phyloP scores from a whole-genome alignment of 2,113 vertebrate genomes.

The Sylvia atricapilla region DNA sequence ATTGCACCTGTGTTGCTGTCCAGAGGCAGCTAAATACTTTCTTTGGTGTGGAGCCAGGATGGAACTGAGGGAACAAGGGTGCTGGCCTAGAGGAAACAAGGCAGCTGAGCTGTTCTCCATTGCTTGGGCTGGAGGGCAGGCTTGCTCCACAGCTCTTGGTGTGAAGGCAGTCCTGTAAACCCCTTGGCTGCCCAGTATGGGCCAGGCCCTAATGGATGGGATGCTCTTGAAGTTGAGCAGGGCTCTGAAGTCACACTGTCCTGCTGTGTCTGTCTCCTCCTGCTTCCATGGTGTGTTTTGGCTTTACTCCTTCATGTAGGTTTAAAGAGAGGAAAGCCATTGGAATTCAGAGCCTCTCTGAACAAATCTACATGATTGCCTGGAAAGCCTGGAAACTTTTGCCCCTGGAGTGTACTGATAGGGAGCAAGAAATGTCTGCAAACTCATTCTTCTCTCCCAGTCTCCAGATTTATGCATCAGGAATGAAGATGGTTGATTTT shows the following conservation, averaged over 20 bases:
- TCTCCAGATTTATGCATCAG: background rate
- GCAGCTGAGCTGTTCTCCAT: background rate
- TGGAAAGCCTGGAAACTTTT: background rate
- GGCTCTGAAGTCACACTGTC: background rate
- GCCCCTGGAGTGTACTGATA: background rate
- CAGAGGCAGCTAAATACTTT: background rate
- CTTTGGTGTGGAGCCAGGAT: background rate
- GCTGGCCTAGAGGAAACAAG: background rate
- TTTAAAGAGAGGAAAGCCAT: background rate
- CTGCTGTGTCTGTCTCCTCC: background rate
- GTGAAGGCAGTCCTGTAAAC: background rate
- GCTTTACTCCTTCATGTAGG: background rate
- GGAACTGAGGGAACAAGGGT: background rate
- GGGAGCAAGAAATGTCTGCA: background rate
- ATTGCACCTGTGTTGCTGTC: background rate
- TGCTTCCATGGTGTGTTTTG: background rate
- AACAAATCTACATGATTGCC: background rate
- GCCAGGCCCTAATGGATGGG: background rate
- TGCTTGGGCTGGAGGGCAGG: background rate
- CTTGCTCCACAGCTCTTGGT: background rate
- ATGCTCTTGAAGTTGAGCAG: background rate
- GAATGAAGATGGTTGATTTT: background rate
- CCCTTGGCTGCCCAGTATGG: background rate
- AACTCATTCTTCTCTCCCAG: background rate
- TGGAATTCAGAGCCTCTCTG: background rate